These are phyloP conservation scores for Sinohyriopsis cumingii DNA, from an alignment of 2,888 invertebrate genomes.

Conservation along the genomic window DNA sequence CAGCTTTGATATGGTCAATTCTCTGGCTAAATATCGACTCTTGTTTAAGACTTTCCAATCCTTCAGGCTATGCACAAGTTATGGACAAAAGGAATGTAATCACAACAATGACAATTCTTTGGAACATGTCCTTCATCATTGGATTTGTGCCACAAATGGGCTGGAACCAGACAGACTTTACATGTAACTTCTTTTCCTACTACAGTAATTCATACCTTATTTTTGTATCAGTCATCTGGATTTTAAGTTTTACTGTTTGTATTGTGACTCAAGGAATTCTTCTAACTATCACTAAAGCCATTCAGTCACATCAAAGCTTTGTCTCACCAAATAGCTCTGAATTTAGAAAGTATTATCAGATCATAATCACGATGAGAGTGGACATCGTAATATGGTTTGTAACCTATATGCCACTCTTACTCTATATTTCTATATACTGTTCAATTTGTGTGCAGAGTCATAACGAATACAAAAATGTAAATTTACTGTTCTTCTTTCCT, in stretches of 20 bases:
- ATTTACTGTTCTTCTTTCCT: conserved; percentile 48
- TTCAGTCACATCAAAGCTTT: conserved; percentile 23
- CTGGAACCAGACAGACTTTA: conserved; percentile 41
- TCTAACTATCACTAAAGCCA: conserved; percentile 10
- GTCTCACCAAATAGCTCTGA: conserved; percentile 37
- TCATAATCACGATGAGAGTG: conserved; percentile 40
- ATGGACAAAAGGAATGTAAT: conserved; percentile 60
- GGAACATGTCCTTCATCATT: conserved; percentile 62
- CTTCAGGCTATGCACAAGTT: conserved; percentile 37
- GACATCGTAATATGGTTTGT: conserved; percentile 46
- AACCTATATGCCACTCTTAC: conserved; percentile 50
- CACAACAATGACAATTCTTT: conserved; percentile 54
- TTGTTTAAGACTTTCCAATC: conserved; percentile 47
- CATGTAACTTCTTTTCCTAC: conserved; percentile 45
- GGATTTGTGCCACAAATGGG: conserved; percentile 64
- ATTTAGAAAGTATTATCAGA: conserved; percentile 39
- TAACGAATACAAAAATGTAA: conserved; percentile 19
- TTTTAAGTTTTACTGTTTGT: conserved; percentile 32
- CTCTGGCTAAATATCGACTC: conserved; percentile 57
- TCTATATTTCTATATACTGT: conserved; percentile 44
- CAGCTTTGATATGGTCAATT: conserved; percentile 49
- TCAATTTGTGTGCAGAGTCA: conserved; percentile 24
- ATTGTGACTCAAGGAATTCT: conserved; percentile 34
- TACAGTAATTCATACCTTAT: conserved; percentile 46
- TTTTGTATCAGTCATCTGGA: conserved; percentile 37